A percentile compares a stretch with the other conserved stretches of the same genome.
phyloP scores from a whole-genome alignment of 2,888 invertebrate genomes.

The Heliconius ethilla region DNA sequence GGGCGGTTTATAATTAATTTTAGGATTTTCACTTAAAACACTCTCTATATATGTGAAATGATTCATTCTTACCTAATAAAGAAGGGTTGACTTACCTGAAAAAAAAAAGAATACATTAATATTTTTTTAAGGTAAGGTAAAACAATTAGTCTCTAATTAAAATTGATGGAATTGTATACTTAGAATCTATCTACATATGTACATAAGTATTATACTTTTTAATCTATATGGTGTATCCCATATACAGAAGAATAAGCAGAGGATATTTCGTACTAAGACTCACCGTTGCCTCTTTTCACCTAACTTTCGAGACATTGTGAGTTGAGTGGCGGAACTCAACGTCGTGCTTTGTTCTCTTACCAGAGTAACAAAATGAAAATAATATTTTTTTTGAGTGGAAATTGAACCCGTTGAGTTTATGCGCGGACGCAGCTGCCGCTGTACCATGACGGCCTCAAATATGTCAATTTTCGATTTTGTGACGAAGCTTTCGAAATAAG shows the following conservation, averaged over 20 bases:
- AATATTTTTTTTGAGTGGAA: too few species aligned
- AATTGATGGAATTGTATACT: too few species aligned
- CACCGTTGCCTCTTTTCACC: background rate
- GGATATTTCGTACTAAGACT: background rate
- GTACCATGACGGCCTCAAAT: background rate
- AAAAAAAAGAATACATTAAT: slow-evolving; percentile 12
- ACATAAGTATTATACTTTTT: background rate
- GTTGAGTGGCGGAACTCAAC: background rate
- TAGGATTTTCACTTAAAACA: background rate
- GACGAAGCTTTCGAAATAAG: too few species aligned
- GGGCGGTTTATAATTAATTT: too few species aligned
- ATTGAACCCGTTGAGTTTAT: too few species aligned
- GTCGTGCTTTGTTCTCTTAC: background rate
- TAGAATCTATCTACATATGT: too few species aligned
- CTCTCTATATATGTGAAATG: background rate
- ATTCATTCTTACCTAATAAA: slow-evolving; percentile 6
- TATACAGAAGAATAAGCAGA: background rate
- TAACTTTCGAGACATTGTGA: background rate
- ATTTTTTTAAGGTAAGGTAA: background rate
- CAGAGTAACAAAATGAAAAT: background rate
- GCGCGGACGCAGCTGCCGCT: background rate
- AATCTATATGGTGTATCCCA: background rate
- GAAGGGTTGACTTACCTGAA: slow-evolving; percentile 28
- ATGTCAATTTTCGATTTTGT: background rate
- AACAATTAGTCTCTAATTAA: background rate